Evolutionary conservation across 1,140 invertebrate genomes (phyloP), one percentile per base, ranked within the genome.

Genomic region (Magallana gigas): DNA sequence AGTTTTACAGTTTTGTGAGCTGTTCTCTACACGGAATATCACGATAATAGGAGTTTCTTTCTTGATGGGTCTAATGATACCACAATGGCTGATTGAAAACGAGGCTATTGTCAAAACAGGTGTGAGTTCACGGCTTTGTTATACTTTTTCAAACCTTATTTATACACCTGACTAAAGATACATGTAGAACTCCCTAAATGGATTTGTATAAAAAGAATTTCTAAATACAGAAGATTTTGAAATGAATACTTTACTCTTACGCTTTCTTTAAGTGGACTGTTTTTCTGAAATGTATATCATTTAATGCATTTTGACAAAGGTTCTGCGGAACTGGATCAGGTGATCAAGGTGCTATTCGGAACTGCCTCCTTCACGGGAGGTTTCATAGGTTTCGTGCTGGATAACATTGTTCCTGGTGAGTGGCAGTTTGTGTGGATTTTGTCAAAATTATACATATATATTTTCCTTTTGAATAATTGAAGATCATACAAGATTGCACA

Each of bases 361-460:
- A 98, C 97, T 0, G 97, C 97, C 18, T 98, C 98, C 92, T 96
- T 98, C 76, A 96, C 98, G 1, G 97, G 97, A 0, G 97, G 97
- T 1, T 90, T 97, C 4, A 90, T 97, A 0, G 97, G 97, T 1
- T 98, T 97, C 92, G 87, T 98, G 23, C 93, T 98, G 85, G 98
- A 98, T 93, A 98, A 98, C 92, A 94, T 97, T 0, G 97, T 98
- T 90, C 97, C 98, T 91, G 98, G 97, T 98, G 80, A 87, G 85
- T 83, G 62, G 18, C 3, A 64, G 36, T 48, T 48, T 48, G 5
- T 48, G 36, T 48, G 36, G 36, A 48, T 48, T 48, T 48, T 48
- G 5, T 48, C 36, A 48, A 48, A 48, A 48, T 48, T 48, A 48
- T 48, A 48, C 36, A 48, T 48, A 5, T 48, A 48, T 48, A 48